These are phyloP conservation scores for Phasianus colchicus DNA, from an alignment of 2,113 vertebrate genomes.

Conservation along the genomic window DNA sequence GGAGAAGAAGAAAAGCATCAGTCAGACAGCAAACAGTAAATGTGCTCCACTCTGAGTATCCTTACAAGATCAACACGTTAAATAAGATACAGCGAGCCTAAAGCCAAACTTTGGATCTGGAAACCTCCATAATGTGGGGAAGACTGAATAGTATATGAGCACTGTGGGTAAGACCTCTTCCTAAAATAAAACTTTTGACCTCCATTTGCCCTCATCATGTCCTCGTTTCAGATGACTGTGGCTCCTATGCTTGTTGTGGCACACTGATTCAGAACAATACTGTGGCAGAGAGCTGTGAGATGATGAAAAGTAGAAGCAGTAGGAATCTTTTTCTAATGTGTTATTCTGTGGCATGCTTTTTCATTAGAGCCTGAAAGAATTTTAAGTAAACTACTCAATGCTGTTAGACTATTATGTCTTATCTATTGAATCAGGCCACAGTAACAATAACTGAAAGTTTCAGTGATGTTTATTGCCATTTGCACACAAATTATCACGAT, in stretches of 20 bases:
- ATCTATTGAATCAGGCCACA: background rate
- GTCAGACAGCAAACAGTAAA: accelerated
- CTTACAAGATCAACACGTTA: background rate
- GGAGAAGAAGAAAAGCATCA: background rate
- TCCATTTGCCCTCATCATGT: background rate
- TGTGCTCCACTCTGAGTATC: background rate
- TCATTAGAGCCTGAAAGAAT: background rate
- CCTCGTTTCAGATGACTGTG: background rate
- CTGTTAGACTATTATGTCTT: background rate
- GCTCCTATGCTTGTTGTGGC: background rate
- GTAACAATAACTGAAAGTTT: background rate
- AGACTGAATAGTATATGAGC: background rate
- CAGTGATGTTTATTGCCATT: background rate
- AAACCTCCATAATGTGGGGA: slow-evolving; percentile 31
- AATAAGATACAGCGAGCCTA: background rate
- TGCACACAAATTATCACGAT: background rate
- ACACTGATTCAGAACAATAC: background rate
- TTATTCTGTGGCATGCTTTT: background rate
- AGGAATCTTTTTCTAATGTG: background rate
- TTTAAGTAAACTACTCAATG: background rate
- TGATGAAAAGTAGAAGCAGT: background rate
- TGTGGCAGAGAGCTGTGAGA: background rate
- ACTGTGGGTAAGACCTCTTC: slow-evolving; percentile 23
- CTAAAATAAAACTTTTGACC: slow-evolving; percentile 27
- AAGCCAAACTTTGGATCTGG: background rate